phyloP scores from a whole-genome alignment of 1,140 invertebrate genomes.

The Dolichoris vasculosae region DNA sequence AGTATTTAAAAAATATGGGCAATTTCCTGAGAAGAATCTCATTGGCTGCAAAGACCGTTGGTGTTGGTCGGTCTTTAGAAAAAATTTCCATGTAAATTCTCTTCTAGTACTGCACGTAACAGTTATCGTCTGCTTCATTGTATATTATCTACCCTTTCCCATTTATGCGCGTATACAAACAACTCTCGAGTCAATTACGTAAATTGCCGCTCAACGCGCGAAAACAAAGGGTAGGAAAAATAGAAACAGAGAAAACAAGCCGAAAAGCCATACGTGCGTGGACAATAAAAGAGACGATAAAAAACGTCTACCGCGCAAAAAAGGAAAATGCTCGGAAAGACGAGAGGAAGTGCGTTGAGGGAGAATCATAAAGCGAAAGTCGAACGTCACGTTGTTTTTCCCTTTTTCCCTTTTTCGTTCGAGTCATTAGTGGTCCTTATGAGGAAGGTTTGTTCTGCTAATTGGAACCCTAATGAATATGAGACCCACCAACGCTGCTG shows the following conservation, averaged over 20 bases:
- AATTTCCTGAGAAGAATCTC: too few species aligned
- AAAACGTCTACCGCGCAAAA: not conserved
- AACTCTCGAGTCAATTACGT: constrained; percentile 45
- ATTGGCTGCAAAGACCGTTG: too few species aligned
- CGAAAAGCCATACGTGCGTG: too few species aligned
- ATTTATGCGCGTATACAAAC: not conserved
- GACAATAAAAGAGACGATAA: too few species aligned
- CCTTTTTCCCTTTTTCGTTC: not conserved
- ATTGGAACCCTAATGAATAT: constrained; percentile 45
- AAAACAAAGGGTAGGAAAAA: constrained; percentile 9
- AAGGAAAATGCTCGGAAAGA: not conserved
- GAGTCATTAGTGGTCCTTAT: not conserved
- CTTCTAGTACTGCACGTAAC: not conserved
- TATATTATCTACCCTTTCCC: not conserved
- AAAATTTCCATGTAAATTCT: not conserved
- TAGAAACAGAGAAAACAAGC: too few species aligned
- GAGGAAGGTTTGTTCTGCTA: constrained; percentile 32
- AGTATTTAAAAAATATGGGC: too few species aligned
- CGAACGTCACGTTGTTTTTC: not conserved
- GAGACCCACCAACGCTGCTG: not conserved
- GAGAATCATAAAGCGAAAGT: not conserved
- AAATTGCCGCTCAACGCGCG: constrained; percentile 48
- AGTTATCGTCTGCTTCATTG: constrained; percentile 1
- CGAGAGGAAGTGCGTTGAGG: not conserved
- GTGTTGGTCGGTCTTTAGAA: not conserved